Evolutionary conservation across 2,113 vertebrate species (phyloP), one percentile per base, ranked within the genome.

Genomic region (Anser brachyrhynchus): DNA sequence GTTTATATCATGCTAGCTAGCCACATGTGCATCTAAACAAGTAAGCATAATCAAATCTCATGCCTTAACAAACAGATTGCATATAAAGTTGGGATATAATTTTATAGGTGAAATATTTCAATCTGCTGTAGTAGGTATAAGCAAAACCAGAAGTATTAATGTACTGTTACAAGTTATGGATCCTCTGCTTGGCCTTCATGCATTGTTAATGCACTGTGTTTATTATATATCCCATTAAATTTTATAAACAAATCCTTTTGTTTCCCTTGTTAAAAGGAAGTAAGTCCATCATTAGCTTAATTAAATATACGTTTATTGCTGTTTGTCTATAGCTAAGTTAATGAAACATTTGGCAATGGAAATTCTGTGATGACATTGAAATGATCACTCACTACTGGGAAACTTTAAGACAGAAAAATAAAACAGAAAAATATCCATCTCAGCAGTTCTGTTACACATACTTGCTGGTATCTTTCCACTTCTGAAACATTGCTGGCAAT

Each of bases 281-380:
- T 31, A 84, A 87, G 65, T 29, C 49, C 59, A 71, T 82, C 67
- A 55, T 77, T 90, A 94, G 61, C 59, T 90, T 83, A 67, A 33
- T 86, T 57, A 73, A 93, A 65, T 66, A 46, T 35, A 72, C 77
- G 41, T 70, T 49, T 85, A 54, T 41, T 54, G 28, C 84, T 92
- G 51, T 89, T 89, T 92, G 64, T 64, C 37, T 67, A 79, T 69
- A 55, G 44, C n/a, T 46, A 59, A 54, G 57, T 75, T 91, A 88
- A 90, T 93, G 86, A 95, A 92, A 78, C 84, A 49, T 58, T 69
- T 44, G 70, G 61, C 33, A 72, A 37, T 41, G 35, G 83, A 35
- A 78, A 59, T 78, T 91, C 80, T 92, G 81, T 94, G 62, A 93
- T 90, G 58, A 49, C 44, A 87, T 94, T 43, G 72, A 67, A 76